These are phyloP conservation scores for Vanessa cardui DNA, from an alignment of 2,888 invertebrate genomes.

Conservation along the genomic window DNA sequence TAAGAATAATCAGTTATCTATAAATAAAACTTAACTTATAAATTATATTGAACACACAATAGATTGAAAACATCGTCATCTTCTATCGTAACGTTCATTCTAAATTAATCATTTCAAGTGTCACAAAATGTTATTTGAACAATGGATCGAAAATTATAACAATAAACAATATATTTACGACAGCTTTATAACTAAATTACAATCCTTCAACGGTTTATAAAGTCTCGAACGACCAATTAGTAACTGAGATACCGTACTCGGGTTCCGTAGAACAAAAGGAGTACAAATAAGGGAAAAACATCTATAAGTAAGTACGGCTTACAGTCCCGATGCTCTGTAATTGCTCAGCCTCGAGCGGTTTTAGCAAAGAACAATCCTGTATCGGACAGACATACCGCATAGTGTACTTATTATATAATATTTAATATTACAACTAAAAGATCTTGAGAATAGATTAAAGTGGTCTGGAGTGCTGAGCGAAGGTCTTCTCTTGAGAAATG, in stretches of 20 bases:
- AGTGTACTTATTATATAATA: not conserved
- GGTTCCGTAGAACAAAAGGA: constrained; percentile 61
- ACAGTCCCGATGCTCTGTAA: constrained; percentile 67
- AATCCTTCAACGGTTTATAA: constrained; percentile 55
- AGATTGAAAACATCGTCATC: too few species aligned
- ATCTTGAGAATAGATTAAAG: too few species aligned
- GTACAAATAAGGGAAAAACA: constrained; percentile 71
- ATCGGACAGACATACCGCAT: not conserved
- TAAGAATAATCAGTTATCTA: too few species aligned
- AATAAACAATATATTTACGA: constrained; percentile 33
- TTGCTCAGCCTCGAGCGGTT: constrained; percentile 66
- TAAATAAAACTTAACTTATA: too few species aligned
- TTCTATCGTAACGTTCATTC: too few species aligned
- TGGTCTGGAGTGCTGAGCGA: too few species aligned
- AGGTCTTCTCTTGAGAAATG: too few species aligned
- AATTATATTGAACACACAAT: too few species aligned
- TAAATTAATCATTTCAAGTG: constrained; percentile 11
- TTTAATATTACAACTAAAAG: too few species aligned
- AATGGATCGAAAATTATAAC: constrained; percentile 17
- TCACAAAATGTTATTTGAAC: constrained; percentile 18
- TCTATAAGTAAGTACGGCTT: constrained; percentile 65
- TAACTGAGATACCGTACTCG: constrained; percentile 67
- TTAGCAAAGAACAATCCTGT: constrained; percentile 42
- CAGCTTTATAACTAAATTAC: constrained; percentile 43
- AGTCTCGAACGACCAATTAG: constrained; percentile 69